Percentiles rank a stretch among this genome's conserved stretches.
phyloP scores from a whole-genome alignment of 2,888 invertebrate genomes.

The Tipula unca region DNA sequence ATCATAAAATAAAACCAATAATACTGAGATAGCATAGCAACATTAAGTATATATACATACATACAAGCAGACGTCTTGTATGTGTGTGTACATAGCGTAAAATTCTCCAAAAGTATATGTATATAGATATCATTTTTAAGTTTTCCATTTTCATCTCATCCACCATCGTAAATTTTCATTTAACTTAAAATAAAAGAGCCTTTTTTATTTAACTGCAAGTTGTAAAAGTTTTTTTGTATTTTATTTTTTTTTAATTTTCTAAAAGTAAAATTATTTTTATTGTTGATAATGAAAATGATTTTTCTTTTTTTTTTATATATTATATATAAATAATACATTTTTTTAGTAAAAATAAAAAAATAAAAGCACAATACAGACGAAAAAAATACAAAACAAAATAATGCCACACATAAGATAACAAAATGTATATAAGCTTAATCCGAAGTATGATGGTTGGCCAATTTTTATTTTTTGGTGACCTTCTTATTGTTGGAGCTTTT shows the following conservation, averaged over 20 bases:
- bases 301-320: not conserved
- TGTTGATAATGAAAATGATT: not conserved
- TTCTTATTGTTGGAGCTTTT: not conserved
- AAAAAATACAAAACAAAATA: not conserved
- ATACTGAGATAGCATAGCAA: not conserved
- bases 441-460: not conserved
- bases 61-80: not conserved
- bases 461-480: not conserved
- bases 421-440: not conserved
- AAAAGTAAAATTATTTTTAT: constrained; percentile 8
- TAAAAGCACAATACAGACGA: not conserved
- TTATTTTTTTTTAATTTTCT: not conserved
- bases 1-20: not conserved
- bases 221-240: not conserved
- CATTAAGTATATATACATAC: not conserved
- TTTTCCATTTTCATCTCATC: not conserved
- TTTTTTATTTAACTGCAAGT: not conserved
- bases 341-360: not conserved
- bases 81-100: not conserved
- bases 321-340: not conserved
- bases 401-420: not conserved
- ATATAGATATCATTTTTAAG: not conserved
- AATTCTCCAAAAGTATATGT: not conserved
- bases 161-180: not conserved
- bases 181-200: constrained; percentile 8